Base-by-base conservation (phyloP, 2,888 invertebrate genomes). In the Campaea margaritaria region DNA sequence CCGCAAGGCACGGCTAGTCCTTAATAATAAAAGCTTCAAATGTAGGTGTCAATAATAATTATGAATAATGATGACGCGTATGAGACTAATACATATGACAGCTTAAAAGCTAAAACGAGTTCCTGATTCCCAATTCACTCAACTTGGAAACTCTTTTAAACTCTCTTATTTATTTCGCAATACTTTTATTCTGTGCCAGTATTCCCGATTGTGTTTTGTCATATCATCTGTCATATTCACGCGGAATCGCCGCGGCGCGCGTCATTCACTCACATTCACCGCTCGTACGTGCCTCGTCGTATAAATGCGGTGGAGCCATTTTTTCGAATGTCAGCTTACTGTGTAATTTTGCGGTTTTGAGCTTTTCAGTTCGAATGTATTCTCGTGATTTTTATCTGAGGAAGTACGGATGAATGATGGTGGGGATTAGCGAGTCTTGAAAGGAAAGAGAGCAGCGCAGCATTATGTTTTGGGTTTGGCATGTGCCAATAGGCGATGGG, bases 201-300 rank as follows among this genome's bases (percentile, higher is more conserved):
- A 36, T 51, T 51, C 12, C 15, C 39, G 48, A 53, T 48, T 44
- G 48, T 53, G 38, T 42, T 51, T 45, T 47, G 42, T 48, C 44
- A 44, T 44, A 48, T 48, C 52, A 58, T 53, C 38, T 48, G 44
- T 58, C 58, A 58, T 48, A 53, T 58, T 58, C 48, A 31, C 16
- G 46, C 47, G 28, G n/a, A 53, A 58, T 58, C 53, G 51, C 39
- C 14, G 51, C 16, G 43, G 38, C 52, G 51, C 41, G 47, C 47
- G 31, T 48, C 58, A 41, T 42, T 42, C 39, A 48, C 43, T 48
- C 36, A 48, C 49, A 12, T 14, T 34, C 31, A 42, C 48, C 27
- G 50, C 11, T 39, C 46, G 27, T 51, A 58, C 53, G 52, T 53
- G 52, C 48, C 53, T 31, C 5, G 51, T 38, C 31, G 7, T 12